Evolutionary conservation across 2,113 vertebrate genomes (phyloP), one percentile per base, ranked within the genome.

Genomic region (Plecturocebus donacophilus): DNA sequence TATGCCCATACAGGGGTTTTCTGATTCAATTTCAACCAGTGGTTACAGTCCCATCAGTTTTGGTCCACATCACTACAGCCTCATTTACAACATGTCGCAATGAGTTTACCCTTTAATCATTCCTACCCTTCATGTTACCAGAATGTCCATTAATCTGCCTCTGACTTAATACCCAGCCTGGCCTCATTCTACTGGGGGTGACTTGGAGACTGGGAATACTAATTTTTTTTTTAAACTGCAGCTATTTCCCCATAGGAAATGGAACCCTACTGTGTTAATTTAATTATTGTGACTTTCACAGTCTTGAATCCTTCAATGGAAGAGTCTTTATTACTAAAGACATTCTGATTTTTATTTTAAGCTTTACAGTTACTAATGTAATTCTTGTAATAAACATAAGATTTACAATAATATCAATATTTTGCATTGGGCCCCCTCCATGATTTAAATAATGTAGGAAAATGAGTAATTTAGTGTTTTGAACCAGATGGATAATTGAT

Each of bases 1-100:
- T 7, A 6, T 16, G 3, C 10, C 21, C 54, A 40, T n/a, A 9
- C 0, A 0, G 21, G 23, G 79, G 3, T 3, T 56, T 71, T 83
- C 84, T 0, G n/a, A 79, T 90, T 56, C 56, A 4, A 93, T 81
- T 66, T 86, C 20, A 23, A 47, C 73, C 30, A 1, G 8, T 0
- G 5, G 16, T 19, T 52, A 25, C 0, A 38, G 56, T 10, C n/a
- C 81, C 84, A 40, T 80, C 52, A n/a, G 16, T 32, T 58, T 17
- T 2, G 42, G 68, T 86, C 32, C 11, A 4, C 20, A 38, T 21
- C 38, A 6, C 27, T 1, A 4, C 0, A 38, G 52, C 5, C 81
- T 96, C 92, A 87, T 87, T 58, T 40, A 80, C 30, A 42, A 35
- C 38, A 5, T 1, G 58, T 92, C 68, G 0, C 25, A 12, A 10